phyloP scores from a whole-genome alignment of 2,797 vertebrate genomes.

The Pipistrellus kuhlii region DNA sequence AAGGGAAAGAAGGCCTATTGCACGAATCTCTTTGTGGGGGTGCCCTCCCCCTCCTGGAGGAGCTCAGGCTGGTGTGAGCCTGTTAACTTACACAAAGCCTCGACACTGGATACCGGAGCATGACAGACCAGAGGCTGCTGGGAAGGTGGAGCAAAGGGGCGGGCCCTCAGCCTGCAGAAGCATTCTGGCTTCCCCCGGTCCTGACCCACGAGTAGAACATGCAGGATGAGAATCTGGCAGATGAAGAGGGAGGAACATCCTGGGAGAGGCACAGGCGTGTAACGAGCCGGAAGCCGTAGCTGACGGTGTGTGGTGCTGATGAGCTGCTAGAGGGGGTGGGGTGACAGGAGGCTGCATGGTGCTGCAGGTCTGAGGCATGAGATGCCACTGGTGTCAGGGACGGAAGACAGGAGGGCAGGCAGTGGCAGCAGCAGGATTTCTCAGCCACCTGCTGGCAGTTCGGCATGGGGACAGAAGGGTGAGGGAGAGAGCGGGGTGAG shows the following conservation, averaged over 20 bases:
- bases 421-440: neutral
- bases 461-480: neutral
- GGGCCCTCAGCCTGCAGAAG: neutral
- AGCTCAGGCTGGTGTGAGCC: neutral
- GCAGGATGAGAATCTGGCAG: neutral
- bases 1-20: no score
- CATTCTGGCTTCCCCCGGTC: neutral
- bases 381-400: rapidly evolving
- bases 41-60: neutral
- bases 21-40: no score
- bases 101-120: rapidly evolving
- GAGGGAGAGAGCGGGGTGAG: neutral
- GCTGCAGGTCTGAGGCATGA: neutral
- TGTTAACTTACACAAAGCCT: neutral
- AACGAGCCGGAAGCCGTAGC: neutral
- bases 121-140: neutral
- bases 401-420: neutral
- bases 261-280: neutral
- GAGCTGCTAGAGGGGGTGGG: neutral
- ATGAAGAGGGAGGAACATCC: neutral
- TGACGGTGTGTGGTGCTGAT: rapidly evolving
- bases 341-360: neutral
- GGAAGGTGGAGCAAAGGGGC: neutral
- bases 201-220: neutral
- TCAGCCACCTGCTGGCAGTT: neutral